Evolutionary conservation across 2,797 vertebrate species (phyloP), one percentile per base, ranked within the genome.

Genomic region (Gobionotothen gibberifrons): DNA sequence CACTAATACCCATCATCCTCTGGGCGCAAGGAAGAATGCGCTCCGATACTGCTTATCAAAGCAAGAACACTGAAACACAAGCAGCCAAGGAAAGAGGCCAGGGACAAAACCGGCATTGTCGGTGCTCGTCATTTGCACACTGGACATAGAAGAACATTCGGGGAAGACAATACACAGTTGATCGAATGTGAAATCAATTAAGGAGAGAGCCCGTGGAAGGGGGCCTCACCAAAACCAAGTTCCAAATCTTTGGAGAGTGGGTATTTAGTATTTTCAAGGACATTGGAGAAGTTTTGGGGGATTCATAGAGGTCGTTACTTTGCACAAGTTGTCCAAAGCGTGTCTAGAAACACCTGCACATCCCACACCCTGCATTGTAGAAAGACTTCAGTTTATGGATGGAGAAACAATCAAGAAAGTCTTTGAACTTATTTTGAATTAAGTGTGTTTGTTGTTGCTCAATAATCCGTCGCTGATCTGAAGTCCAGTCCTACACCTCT

Each of bases 121-220:
- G 11, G 55, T 44, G 65, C 52, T 84, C 26, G 49, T 87, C 77
- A 75, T 87, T 90, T 87, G 46, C 65, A 76, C 76, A 55, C 69
- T 64, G 80, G 67, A 49, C 74, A 59, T 76, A 60, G 78, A 83
- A 60, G 69, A 83, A 55, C 59, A 26, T 72, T 81, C 81, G 7
- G 9, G 76, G 74, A 70, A 84, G 75, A 86, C 85, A 89, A 88
- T 85, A 81, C 75, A 72, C 72, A 80, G 74, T 85, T 78, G 84
- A n/a, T 87, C 40, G 26, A 74, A 84, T 82, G 84, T 87, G 79
- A 91, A 93, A 93, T 93, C 93, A 92, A 93, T 93, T 93, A 92
- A 85, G 78, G 76, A 72, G 12, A 69, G 52, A 70, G 66, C 48
- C 74, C 39, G 51, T 83, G 83, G 64, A 83, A 84, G 68, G 71